phyloP scores from a whole-genome alignment of 2,113 vertebrate genomes.

The Prionailurus bengalensis region DNA sequence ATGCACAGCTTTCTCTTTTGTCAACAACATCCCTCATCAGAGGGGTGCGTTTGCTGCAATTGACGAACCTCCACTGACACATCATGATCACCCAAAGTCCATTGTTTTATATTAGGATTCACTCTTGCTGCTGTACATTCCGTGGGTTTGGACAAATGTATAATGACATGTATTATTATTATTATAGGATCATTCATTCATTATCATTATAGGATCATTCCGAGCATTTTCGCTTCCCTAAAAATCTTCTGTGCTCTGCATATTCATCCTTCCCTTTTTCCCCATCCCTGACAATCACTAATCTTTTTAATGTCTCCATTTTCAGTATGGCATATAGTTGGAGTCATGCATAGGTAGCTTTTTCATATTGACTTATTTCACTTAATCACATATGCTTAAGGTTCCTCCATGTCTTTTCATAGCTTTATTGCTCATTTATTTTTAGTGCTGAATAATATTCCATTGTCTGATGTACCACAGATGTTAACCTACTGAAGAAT shows the following conservation, averaged over 20 bases:
- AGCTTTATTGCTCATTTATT: not conserved
- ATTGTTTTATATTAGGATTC: not conserved
- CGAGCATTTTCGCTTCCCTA: not conserved
- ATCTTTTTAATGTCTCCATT: not conserved
- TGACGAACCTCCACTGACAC: not conserved
- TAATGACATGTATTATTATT: not conserved
- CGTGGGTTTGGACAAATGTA: not conserved
- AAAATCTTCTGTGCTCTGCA: not conserved
- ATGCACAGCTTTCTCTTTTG: not conserved
- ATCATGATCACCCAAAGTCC: not conserved
- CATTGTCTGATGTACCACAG: not conserved
- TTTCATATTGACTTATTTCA: conserved; percentile 14
- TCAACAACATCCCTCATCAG: not conserved
- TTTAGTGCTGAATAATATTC: not conserved
- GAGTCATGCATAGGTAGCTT: not conserved
- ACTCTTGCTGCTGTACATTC: not conserved
- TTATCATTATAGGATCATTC: not conserved
- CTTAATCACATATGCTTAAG: not conserved
- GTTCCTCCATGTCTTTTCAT: not conserved
- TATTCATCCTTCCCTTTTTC: not conserved
- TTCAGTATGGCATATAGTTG: not conserved
- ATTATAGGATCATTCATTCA: not conserved
- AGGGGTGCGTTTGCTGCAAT: not conserved
- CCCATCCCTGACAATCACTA: not conserved
- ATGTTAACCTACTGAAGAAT: not conserved